Conservation (phyloP, 2,888 invertebrate species). For the Ganaspis brasiliensis region DNA sequence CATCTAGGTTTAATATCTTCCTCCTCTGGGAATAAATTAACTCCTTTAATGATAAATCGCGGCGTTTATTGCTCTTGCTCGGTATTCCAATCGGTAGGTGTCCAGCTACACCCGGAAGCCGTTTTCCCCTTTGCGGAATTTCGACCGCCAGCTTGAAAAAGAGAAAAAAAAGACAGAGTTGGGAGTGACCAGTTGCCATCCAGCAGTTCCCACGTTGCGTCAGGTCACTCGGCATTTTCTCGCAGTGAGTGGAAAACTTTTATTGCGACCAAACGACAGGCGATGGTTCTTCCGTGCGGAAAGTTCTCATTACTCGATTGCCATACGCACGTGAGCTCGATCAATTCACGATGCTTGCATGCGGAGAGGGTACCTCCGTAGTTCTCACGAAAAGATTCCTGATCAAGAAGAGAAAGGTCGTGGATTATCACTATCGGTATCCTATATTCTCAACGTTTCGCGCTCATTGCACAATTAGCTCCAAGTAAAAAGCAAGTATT, state of each 20-base stretch:
- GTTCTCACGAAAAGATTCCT: constrained; percentile 49
- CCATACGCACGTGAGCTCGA: constrained; percentile 57
- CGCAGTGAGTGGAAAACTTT: constrained; percentile 58
- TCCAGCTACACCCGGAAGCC: constrained; percentile 37
- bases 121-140: constrained; percentile 27
- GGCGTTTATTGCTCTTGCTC: constrained; percentile 25
- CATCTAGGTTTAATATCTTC: constrained; percentile 23
- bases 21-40: constrained; percentile 33
- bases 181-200: constrained; percentile 46
- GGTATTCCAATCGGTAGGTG: constrained; percentile 33
- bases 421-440: constrained; percentile 29
- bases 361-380: constrained; percentile 43
- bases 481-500: constrained; percentile 18
- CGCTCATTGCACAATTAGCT: constrained; percentile 21
- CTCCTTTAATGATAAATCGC: constrained; percentile 13
- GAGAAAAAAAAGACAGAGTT: constrained; percentile 2
- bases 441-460: constrained; percentile 5
- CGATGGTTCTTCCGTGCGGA: constrained; percentile 55
- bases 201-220: constrained; percentile 59
- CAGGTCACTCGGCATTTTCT: constrained; percentile 53
- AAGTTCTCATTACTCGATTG: constrained; percentile 60
- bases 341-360: constrained; percentile 53
- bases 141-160: constrained; percentile 3
- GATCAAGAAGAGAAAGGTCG: constrained; percentile 19
- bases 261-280: constrained; percentile 60